phyloP scores from a whole-genome alignment of 2,113 vertebrate genomes.

The Pseudopipra pipra region DNA sequence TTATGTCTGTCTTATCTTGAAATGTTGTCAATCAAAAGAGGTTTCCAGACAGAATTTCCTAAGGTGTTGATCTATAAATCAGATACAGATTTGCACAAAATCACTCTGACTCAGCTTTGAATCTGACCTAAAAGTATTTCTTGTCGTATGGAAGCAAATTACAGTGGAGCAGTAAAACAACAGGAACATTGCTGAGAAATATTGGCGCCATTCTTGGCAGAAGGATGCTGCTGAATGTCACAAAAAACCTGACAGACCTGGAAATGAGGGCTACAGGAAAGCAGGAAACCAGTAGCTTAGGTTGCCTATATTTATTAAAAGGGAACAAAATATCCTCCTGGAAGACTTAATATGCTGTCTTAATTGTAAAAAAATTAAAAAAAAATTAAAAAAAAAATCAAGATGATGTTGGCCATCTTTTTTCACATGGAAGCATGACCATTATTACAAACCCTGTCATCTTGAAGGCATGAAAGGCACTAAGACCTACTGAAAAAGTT shows the following conservation, averaged over 20 bases:
- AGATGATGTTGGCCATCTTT: neutral
- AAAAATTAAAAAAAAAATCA: neutral
- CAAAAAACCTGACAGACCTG: neutral
- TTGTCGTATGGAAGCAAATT: neutral
- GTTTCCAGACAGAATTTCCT: neutral
- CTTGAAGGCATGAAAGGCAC: neutral
- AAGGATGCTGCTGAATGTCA: neutral
- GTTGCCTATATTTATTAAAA: neutral
- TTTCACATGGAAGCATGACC: neutral
- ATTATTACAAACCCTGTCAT: neutral
- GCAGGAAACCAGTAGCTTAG: neutral
- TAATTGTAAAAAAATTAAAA: neutral
- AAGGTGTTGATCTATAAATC: neutral
- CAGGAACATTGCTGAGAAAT: neutral
- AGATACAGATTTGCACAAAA: neutral
- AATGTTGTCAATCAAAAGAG: neutral
- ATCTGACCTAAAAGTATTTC: neutral
- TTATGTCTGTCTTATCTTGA: neutral
- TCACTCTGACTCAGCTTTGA: neutral
- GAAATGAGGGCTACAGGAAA: neutral
- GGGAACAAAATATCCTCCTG: neutral
- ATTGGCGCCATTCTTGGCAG: neutral
- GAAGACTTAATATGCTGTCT: neutral
- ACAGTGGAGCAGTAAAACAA: neutral
- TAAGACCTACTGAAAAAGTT: neutral